Evolutionary conservation across 2,888 invertebrate species (phyloP), one percentile per base, ranked within the genome.

Genomic region (Nomada flava): DNA sequence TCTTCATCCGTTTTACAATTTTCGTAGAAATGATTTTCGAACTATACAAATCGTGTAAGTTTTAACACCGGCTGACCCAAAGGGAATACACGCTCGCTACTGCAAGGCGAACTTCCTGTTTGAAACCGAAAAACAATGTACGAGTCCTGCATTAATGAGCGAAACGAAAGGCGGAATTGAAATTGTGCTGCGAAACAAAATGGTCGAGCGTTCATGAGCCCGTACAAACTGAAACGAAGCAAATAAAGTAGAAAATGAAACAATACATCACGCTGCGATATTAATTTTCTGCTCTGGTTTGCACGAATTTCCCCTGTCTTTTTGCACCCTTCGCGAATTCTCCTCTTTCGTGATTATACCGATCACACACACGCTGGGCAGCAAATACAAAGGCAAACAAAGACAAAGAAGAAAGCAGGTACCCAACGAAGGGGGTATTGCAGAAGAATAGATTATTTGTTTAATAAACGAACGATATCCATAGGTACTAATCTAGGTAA

Each of bases 231-330:
- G 67, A 63, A 68, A 74, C 67, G 60, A 47, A 57, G 64, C 71
- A 67, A 80, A 79, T 82, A 79, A 78, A 80, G 81, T 67, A 57
- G 72, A 75, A 78, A 86, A 84, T 76, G 76, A 79, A 86, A 86
- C 84, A 76, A 86, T 84, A 69, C 62, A 76, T 84, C 86, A 83
- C 65, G 59, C n/a, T 3, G 80, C 23, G 86, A 86, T 84, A 86
- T 86, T 86, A 83, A 86, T 86, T 86, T 84, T 86, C 80, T 57
- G 47, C 76, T 73, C 74, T 63, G 76, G 63, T 44, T 63, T 64
- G 50, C 23, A 29, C 76, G 29, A 64, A 57, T 68, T 47, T 47
- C 26, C 29, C 53, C 36, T 52, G 50, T 59, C 72, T 72, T 67
- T 50, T 23, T 26, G 15, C 4, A 50, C 47, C 68, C 78, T 69